These are phyloP conservation scores for Paraescarpia echinospica DNA, from an alignment of 1,140 invertebrate species.

Conservation along the genomic window DNA sequence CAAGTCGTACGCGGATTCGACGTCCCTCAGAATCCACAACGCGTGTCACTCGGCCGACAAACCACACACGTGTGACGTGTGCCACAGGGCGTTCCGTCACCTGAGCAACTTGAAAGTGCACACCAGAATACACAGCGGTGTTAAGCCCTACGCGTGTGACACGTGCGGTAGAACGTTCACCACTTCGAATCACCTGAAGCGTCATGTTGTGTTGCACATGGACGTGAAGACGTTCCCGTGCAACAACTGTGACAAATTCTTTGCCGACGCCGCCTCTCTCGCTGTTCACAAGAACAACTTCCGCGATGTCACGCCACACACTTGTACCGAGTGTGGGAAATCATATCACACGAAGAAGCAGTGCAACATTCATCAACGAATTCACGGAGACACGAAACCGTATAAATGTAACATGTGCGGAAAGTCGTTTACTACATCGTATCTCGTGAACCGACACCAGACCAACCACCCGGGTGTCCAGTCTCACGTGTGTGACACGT, in stretches of 20 bases:
- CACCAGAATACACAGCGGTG: conserved; percentile 78
- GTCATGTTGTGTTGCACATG: conserved; percentile 92
- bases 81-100: conserved; percentile 67
- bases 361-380: background rate
- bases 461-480: too few relatives aligned
- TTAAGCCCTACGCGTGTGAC: conserved; percentile 80
- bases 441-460: too few relatives aligned
- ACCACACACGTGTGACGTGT: conserved; percentile 46
- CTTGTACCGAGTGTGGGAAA: background rate
- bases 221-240: conserved; percentile 87
- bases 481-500: too few relatives aligned
- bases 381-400: background rate
- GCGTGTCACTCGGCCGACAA: conserved; percentile 56
- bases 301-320: background rate
- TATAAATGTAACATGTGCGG: background rate
- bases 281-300: conserved; percentile 78
- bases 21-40: conserved; percentile 78
- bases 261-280: conserved; percentile 96
- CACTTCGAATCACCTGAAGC: conserved; percentile 90
- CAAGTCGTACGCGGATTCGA: conserved; percentile 79
- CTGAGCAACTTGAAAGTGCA: conserved; percentile 77
- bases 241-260: conserved; percentile 83
- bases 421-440: background rate
- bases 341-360: background rate
- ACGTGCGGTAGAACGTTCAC: conserved; percentile 88